Base-by-base conservation (phyloP, 2,888 invertebrate genomes). In the Lasioglossum oenotherae region DNA sequence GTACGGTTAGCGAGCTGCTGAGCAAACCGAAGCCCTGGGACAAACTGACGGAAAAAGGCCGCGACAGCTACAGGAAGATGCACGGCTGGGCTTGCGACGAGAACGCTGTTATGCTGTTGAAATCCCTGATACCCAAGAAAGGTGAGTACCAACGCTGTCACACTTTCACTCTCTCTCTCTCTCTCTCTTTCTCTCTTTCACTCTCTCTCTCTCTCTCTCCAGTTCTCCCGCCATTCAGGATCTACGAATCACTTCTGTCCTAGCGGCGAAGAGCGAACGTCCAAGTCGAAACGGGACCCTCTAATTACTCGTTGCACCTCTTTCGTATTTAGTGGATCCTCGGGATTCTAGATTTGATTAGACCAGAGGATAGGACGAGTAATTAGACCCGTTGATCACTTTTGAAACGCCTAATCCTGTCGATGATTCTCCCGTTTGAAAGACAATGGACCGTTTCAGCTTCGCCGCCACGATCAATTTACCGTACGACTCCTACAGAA, bases 11-110 rank as follows among this genome's bases (percentile, higher is more conserved):
- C 90, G 99, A 99, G 96, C 96, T 99, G 93, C 96, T 99, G 88
- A 99, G 99, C 91, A 99, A 99, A 95, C 99, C 99, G 80, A 99
- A 99, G 95, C 99, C 99, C 23, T 99, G 99, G 99, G 99, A 99
- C 96, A 99, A 99, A 96, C 96, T 99, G 94, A 99, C 99, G 83
- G 99, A 99, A 96, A 99, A 99, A 95, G 99, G 99, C 57, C 96
- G 99, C 81, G 99, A 99, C 96, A 99, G 99, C 93, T 99, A 99
- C 96, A 96, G 99, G 94, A 99, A 99, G 96, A 99, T 99, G 99
- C 99, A 99, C 96, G 99, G 99, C 93, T 99, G 99, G 99, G 99
- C 99, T 91, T 98, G 98, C 95, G 99, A 99, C 96, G 99, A 99
- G 95, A 98, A 98, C 94, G 99, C 99, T 93, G 98, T 99, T 94